Base-by-base conservation (phyloP, 1,140 invertebrate genomes). In the Andrena cerasifolii region DNA sequence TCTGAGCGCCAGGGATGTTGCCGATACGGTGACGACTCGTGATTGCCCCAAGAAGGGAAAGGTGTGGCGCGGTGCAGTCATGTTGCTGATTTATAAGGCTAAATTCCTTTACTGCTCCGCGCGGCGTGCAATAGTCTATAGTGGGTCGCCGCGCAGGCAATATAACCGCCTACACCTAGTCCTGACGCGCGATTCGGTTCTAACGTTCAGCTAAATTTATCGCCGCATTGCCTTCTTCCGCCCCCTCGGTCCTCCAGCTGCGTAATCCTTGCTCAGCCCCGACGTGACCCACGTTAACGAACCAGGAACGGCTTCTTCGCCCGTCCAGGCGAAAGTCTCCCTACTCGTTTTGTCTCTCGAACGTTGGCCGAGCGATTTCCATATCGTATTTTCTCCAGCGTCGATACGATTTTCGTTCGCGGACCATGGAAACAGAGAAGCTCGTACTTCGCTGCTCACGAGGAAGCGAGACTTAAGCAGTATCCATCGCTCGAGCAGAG, bases 11-110 rank as follows among this genome's bases (percentile, higher is more conserved):
- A 40, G 82, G 83, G 82, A 85, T 85, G 83, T 84, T 84, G 79
- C 82, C 83, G 83, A 84, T 84, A 81, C 82, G 83, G 79, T 85
- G 82, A 85, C 83, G 83, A 85, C 82, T 85, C 82, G 82, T 85
- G 82, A 85, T 85, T 85, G 83, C 82, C 79, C 82, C 82, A 92
- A 92, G 92, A 93, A 92, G 91, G 91, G 91, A 93, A 93, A 93
- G 92, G 92, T 92, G 92, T 92, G 92, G 91, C 90, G 82, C 80
- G 77, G 86, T 80, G 78, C 87, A 91, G 89, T 92, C 92, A 89
- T 93, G 91, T 90, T 85, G 89, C 90, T 93, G 92, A 93, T 93
- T 93, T 93, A 93, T 93, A 92, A 92, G 90, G 89, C 89, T 89
- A 89, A 91, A 90, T 90, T 91, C 90, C 88, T 89, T 87, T 51